Evolutionary conservation across 2,888 invertebrate genomes (phyloP).

Genomic region (Agonopterix alstromeriana): DNA sequence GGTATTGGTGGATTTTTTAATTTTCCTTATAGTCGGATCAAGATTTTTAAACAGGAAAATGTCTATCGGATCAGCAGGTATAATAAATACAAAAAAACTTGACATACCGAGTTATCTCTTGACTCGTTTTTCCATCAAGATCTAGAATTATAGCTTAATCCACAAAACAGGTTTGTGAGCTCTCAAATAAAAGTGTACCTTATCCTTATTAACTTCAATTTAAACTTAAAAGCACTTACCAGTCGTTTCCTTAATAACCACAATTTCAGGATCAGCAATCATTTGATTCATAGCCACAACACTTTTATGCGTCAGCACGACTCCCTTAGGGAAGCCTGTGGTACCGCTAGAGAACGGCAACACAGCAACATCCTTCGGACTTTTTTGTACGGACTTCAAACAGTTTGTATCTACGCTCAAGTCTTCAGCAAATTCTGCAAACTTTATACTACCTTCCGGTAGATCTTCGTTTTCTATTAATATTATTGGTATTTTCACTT

Average conservation of each 20-base stretch:
- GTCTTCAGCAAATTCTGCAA: conserved; percentile 78
- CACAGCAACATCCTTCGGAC: conserved; percentile 78
- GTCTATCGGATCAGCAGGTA: too few species aligned
- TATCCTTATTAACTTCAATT: too few species aligned
- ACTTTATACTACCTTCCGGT: conserved; percentile 77
- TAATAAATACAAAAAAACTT: too few species aligned
- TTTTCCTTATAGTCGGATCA: too few species aligned
- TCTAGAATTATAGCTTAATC: too few species aligned
- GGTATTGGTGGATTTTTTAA: too few species aligned
- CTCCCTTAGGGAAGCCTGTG: conserved; percentile 88
- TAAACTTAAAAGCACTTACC: conserved; percentile 26
- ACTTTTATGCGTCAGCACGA: conserved; percentile 79
- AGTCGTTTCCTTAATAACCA: conserved; percentile 50
- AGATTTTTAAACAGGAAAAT: too few species aligned
- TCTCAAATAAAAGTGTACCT: too few species aligned
- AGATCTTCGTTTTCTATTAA: conserved; percentile 53
- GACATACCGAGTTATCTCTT: too few species aligned
- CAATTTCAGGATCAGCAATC: conserved; percentile 49
- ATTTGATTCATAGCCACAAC: conserved; percentile 66
- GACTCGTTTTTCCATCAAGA: too few species aligned
- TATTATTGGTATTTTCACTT: conserved; percentile 70
- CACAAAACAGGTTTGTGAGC: too few species aligned
- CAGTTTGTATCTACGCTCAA: conserved; percentile 67
- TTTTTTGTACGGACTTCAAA: conserved; percentile 56
- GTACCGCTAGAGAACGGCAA: conserved; percentile 93